Percentiles rank a stretch among this genome's conserved stretches.
Evolutionary conservation across 2,797 vertebrate genomes (phyloP).

Genomic region (Limnodromus scolopaceus): DNA sequence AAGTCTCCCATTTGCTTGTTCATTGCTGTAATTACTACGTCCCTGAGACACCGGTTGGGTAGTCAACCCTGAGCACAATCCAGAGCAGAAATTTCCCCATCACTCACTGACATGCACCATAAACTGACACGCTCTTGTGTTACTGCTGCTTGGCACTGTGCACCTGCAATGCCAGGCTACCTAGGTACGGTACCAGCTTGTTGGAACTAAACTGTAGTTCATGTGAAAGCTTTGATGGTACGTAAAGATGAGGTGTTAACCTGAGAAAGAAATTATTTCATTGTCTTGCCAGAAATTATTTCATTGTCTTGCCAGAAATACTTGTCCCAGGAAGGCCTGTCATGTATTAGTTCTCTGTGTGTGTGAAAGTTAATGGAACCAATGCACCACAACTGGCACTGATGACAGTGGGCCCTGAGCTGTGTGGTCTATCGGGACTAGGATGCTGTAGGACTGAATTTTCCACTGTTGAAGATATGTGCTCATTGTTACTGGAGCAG

Average conservation of each 20-base stretch:
- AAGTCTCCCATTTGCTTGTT: neutral
- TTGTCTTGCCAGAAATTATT: neutral
- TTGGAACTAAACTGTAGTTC: neutral
- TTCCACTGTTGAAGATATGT: neutral
- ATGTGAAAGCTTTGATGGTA: neutral
- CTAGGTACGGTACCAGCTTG: neutral
- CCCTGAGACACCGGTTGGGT: neutral
- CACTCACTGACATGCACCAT: no score
- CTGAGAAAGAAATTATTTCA: neutral
- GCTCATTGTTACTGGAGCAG: neutral
- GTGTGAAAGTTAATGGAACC: neutral
- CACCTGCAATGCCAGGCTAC: neutral
- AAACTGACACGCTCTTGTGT: neutral
- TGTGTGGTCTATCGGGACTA: neutral
- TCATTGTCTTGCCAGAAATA: neutral
- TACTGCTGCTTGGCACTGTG: neutral
- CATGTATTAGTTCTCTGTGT: rapidly evolving
- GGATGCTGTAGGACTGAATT: neutral
- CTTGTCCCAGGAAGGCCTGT: neutral
- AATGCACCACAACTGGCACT: neutral
- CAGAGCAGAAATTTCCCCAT: neutral
- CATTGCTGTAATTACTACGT: neutral
- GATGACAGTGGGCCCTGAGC: neutral
- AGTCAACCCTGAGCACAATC: neutral
- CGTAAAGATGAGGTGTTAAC: neutral